A percentile compares a stretch with the other conserved stretches of the same genome.
phyloP scores from a whole-genome alignment of 1,140 invertebrate species.

The Brachionus manjavacas region DNA sequence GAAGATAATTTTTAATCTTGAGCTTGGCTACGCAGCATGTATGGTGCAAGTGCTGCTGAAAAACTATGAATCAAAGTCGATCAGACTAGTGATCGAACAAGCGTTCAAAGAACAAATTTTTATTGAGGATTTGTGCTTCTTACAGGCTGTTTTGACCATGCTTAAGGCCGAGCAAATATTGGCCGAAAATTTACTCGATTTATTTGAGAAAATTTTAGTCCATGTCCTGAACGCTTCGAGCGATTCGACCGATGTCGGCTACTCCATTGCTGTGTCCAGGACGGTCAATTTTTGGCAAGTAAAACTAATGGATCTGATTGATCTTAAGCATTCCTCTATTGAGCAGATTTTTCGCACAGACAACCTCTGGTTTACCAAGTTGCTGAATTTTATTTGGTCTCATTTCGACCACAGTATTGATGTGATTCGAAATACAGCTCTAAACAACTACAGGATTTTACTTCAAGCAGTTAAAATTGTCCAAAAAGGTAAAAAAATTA shows the following conservation, averaged over 20 bases:
- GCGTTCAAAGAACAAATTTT: neutral
- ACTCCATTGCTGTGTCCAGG: neutral
- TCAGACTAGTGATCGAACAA: neutral
- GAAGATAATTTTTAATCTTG: conserved; percentile 17
- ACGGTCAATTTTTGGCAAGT: conserved; percentile 16
- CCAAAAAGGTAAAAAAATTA: neutral
- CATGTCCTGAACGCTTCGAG: neutral
- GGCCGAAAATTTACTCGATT: neutral
- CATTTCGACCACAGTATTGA: conserved; percentile 20
- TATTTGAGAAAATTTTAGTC: neutral
- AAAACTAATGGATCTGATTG: neutral
- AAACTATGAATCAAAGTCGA: neutral
- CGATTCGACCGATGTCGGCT: conserved; percentile 12
- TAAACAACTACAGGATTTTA: neutral
- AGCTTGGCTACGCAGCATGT: conserved; percentile 25
- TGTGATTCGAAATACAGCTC: neutral
- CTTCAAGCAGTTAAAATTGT: neutral
- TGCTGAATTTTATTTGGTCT: neutral
- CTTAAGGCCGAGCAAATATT: neutral
- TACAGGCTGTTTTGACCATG: conserved; percentile 24
- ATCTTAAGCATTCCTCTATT: neutral
- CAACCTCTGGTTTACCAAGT: neutral
- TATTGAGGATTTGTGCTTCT: conserved; percentile 19
- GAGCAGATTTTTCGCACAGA: neutral
- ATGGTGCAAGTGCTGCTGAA: conserved; percentile 22